Percentiles rank a stretch among this genome's conserved stretches.
These are phyloP conservation scores for Acrocephalus kingi DNA, from an alignment of 2,113 vertebrate species.

Conservation along the genomic window DNA sequence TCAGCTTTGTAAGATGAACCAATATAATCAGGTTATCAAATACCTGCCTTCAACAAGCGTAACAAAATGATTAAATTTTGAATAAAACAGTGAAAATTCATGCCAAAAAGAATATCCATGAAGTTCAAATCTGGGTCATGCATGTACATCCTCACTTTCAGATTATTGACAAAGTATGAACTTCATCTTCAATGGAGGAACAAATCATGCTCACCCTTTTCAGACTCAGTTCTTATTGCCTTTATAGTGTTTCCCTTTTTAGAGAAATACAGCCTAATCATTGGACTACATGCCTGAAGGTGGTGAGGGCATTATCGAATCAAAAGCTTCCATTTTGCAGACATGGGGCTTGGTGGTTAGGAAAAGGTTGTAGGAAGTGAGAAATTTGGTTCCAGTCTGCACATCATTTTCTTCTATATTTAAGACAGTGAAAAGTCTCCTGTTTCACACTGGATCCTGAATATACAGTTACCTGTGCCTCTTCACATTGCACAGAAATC, in stretches of 20 bases:
- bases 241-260: neutral
- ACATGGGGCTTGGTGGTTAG: neutral
- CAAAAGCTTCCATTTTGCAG: neutral
- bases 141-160: accelerated
- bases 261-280: neutral
- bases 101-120: neutral
- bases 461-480: neutral
- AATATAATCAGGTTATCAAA: neutral
- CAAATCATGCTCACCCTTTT: neutral
- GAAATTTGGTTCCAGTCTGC: neutral
- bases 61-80: neutral
- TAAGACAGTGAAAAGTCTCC: neutral
- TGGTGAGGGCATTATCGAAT: accelerated
- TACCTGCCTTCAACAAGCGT: neutral
- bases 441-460: neutral
- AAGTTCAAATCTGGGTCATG: neutral
- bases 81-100: neutral
- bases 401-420: neutral
- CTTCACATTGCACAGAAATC: neutral
- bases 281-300: neutral
- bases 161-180: neutral
- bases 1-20: neutral
- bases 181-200: neutral
- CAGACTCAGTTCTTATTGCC: neutral
- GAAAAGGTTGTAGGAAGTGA: neutral